Percentiles rank a stretch among this genome's conserved stretches.
phyloP scores from a whole-genome alignment of 53 echinoderm and acorn worm species.

The Holothuria leucospilota region DNA sequence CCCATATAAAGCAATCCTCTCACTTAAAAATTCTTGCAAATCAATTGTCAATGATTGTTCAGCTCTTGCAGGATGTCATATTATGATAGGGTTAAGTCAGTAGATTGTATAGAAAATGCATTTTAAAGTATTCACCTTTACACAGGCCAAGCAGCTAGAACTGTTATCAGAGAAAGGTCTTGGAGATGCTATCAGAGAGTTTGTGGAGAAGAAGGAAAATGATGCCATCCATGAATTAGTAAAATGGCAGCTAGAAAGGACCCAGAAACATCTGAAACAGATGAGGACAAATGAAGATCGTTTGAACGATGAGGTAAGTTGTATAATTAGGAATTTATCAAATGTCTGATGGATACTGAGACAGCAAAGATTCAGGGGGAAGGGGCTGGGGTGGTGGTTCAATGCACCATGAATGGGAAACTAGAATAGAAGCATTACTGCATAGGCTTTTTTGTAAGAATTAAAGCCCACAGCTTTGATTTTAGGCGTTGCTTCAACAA shows the following conservation, averaged over 20 bases:
- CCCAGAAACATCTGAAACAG: conserved; percentile 72
- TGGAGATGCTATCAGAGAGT: conserved; percentile 89
- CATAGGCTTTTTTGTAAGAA: too few species aligned
- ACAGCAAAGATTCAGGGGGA: too few species aligned
- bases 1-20: too few species aligned
- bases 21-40: too few species aligned
- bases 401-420: too few species aligned
- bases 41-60: too few species aligned
- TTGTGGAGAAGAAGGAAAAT: conserved; percentile 93
- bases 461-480: too few species aligned
- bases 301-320: conserved; percentile 77
- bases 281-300: conserved; percentile 70
- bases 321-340: background rate
- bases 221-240: conserved; percentile 92
- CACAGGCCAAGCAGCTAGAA: conserved; percentile 74
- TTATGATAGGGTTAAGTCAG: background rate
- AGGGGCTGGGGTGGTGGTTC: too few species aligned
- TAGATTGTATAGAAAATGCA: background rate
- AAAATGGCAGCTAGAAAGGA: conserved; percentile 76
- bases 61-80: too few species aligned
- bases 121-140: background rate
- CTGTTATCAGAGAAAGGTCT: conserved; percentile 92
- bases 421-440: too few species aligned
- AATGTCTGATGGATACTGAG: too few species aligned
- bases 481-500: too few species aligned